These are phyloP conservation scores for Semotilus atromaculatus DNA, from an alignment of 2,797 vertebrate species.

Conservation along the genomic window DNA sequence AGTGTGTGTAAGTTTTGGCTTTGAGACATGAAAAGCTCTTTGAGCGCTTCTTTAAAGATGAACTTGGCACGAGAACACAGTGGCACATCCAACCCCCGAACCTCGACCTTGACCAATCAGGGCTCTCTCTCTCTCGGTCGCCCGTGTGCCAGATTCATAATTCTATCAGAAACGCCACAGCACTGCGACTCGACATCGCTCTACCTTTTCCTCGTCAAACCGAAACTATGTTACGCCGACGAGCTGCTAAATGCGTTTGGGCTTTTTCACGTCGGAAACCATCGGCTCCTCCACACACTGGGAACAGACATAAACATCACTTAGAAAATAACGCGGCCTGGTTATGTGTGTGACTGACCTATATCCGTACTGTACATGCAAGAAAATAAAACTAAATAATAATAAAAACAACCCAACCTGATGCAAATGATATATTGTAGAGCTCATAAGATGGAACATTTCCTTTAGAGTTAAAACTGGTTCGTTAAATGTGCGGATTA, in stretches of 20 bases:
- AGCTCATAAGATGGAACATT: background rate
- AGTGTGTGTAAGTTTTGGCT: constrained; percentile 24
- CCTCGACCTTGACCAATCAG: constrained; percentile 58
- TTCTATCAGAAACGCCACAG: constrained; percentile 53
- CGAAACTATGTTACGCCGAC: constrained; percentile 27
- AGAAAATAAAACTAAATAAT: background rate
- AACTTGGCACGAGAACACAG: constrained; percentile 55
- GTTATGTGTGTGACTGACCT: background rate
- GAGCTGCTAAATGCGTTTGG: background rate
- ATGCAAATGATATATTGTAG: background rate
- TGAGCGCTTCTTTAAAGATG: constrained; percentile 55
- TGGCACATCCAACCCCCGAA: constrained; percentile 34
- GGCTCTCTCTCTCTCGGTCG: constrained; percentile 30
- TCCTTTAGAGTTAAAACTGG: too few relatives aligned
- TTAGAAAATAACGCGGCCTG: too few relatives aligned
- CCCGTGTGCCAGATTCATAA: too few relatives aligned
- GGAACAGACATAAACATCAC: background rate
- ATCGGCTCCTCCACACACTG: background rate
- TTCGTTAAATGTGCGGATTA: too few relatives aligned
- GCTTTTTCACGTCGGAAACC: background rate
- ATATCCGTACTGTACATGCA: too few relatives aligned
- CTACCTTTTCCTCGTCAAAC: constrained; percentile 14
- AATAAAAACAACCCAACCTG: background rate
- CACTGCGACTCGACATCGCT: constrained; percentile 42
- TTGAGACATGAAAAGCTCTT: constrained; percentile 36